Percentiles rank a stretch among this genome's conserved stretches.
Conservation (phyloP, 2,113 vertebrate genomes). For the Pipra filicauda region DNA sequence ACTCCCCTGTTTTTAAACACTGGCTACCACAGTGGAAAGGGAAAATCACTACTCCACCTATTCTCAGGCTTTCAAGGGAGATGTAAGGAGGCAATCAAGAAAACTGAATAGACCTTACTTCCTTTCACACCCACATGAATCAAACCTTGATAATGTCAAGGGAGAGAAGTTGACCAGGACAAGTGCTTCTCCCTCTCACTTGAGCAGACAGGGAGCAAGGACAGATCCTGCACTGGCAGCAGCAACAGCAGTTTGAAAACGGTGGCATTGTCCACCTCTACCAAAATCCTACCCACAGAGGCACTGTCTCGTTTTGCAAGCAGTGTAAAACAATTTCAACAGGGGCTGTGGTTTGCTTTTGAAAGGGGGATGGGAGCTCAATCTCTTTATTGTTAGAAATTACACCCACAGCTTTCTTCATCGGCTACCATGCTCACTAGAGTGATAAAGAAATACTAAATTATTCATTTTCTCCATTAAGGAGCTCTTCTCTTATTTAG, state of each 20-base stretch:
- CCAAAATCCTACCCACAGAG: neutral
- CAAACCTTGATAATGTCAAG: neutral
- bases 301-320: neutral
- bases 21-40: slow-evolving; percentile 20
- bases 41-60: slow-evolving; percentile 34
- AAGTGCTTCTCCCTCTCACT: neutral
- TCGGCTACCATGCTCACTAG: neutral
- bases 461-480: slow-evolving; percentile 20
- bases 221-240: neutral
- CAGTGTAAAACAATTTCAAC: neutral
- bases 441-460: neutral
- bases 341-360: neutral
- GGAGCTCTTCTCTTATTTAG: neutral
- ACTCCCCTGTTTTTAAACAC: slow-evolving; percentile 7
- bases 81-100: neutral
- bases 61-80: neutral
- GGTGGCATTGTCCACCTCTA: neutral
- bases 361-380: neutral
- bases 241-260: neutral
- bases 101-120: neutral
- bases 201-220: neutral
- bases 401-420: neutral
- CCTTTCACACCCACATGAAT: slow-evolving; percentile 36
- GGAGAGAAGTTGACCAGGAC: neutral
- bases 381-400: neutral